Evolutionary conservation across 2,113 vertebrate genomes (phyloP).

Genomic region (Anarrhichthys ocellatus): DNA sequence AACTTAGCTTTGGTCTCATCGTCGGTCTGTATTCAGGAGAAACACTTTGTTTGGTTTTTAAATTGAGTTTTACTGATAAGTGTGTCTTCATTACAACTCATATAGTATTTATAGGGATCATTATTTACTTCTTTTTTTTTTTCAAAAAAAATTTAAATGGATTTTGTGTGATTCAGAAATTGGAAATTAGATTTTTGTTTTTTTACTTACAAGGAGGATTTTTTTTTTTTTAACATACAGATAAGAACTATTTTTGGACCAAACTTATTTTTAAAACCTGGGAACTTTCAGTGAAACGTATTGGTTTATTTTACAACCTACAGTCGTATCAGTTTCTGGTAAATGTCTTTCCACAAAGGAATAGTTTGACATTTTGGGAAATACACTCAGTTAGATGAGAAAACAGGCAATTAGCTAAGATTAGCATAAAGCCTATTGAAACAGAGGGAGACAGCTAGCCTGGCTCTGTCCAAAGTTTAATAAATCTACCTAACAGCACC

Average conservation of each 20-base stretch:
- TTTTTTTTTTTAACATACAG: not conserved
- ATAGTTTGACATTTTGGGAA: not conserved
- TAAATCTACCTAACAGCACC: not conserved
- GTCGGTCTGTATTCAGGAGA: not conserved
- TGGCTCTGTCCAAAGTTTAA: not conserved
- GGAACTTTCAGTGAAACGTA: not conserved
- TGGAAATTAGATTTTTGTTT: not conserved
- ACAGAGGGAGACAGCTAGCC: not conserved
- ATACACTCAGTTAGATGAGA: not conserved
- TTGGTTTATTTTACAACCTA: not conserved
- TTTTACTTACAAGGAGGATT: not conserved
- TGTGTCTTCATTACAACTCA: not conserved
- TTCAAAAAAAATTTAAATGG: not conserved
- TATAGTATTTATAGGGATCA: not conserved
- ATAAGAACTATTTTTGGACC: not conserved
- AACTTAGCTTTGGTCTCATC: conserved; percentile 24
- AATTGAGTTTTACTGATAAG: not conserved
- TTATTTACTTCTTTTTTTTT: not conserved
- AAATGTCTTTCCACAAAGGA: not conserved
- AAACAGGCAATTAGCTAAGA: not conserved
- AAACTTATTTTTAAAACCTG: not conserved
- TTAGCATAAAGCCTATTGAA: not conserved
- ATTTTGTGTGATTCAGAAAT: not conserved
- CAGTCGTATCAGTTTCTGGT: not conserved
- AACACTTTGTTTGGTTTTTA: not conserved